A percentile compares a stretch with the other conserved stretches of the same genome.
Evolutionary conservation across 1,140 invertebrate genomes (phyloP).

Genomic region (Eriosoma lanigerum): DNA sequence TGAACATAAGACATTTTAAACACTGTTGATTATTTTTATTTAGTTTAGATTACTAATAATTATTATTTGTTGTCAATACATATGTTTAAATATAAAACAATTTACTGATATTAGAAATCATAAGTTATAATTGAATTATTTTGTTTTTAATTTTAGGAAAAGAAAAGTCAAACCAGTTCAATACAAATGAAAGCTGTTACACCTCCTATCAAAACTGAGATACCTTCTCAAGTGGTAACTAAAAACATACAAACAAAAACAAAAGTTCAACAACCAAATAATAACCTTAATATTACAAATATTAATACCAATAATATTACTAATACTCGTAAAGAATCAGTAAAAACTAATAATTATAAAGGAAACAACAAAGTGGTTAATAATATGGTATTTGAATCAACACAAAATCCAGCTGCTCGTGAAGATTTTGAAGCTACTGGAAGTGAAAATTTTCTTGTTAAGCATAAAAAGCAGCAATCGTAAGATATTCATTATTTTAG

Average conservation of each 20-base stretch:
- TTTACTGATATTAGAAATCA: no score
- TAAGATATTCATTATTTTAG: not conserved
- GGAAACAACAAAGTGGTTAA: conserved; percentile 55
- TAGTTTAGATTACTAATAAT: no score
- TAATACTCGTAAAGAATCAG: conserved; percentile 33
- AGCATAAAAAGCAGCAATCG: conserved; percentile 62
- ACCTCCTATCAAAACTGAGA: conserved; percentile 10
- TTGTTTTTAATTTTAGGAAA: conserved; percentile 16
- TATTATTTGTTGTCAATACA: no score
- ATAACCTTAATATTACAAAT: no score
- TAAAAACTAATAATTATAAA: conserved; percentile 33
- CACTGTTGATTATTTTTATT: no score
- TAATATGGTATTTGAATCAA: conserved; percentile 64
- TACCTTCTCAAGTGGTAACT: not conserved
- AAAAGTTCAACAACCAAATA: conserved; percentile 29
- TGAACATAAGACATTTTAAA: no score
- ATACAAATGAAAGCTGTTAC: conserved; percentile 7
- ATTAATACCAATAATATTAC: no score
- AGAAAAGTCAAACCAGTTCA: conserved; percentile 29
- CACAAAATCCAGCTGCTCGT: conserved; percentile 67
- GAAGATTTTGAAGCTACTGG: conserved; percentile 71
- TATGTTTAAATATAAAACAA: no score
- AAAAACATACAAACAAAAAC: conserved; percentile 13
- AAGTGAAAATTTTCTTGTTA: conserved; percentile 59
- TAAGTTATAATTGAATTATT: no score